Conservation (phyloP, 2,113 vertebrate species). For the Rhabdomys dilectus region DNA sequence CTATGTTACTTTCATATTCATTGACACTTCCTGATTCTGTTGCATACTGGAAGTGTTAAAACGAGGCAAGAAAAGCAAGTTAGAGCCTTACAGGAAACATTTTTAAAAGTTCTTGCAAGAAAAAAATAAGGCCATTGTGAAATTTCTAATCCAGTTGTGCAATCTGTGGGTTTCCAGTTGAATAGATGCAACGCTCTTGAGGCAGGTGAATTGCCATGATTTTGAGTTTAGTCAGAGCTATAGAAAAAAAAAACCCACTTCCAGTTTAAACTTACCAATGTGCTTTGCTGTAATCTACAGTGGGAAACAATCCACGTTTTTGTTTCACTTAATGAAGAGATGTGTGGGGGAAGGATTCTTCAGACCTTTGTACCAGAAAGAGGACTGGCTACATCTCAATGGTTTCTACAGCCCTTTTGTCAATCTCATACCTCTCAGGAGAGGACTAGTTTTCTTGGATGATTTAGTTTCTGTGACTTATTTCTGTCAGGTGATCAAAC, state of each 20-base stretch:
- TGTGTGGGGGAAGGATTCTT: neutral
- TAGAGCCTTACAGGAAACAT: slow-evolving; percentile 24
- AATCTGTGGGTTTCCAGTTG: neutral
- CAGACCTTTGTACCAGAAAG: neutral
- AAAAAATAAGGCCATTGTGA: slow-evolving; percentile 28
- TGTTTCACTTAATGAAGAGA: neutral
- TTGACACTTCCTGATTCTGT: neutral
- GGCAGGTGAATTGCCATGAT: neutral
- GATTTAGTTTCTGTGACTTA: neutral
- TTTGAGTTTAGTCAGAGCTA: neutral
- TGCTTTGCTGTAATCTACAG: neutral
- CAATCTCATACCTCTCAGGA: neutral
- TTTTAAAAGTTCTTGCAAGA: neutral
- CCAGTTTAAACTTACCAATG: neutral
- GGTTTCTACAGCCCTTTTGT: rapidly evolving
- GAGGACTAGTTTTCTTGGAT: neutral
- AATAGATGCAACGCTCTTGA: neutral
- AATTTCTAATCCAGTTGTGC: slow-evolving; percentile 32
- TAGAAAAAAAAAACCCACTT: neutral
- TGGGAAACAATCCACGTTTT: neutral
- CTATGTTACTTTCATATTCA: neutral
- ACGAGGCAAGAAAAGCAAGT: slow-evolving; percentile 43
- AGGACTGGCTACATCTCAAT: rapidly evolving
- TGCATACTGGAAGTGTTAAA: neutral
- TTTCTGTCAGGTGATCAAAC: neutral